Evolutionary conservation across 2,113 vertebrate genomes (phyloP).

Genomic region (Rousettus leschenaultii): DNA sequence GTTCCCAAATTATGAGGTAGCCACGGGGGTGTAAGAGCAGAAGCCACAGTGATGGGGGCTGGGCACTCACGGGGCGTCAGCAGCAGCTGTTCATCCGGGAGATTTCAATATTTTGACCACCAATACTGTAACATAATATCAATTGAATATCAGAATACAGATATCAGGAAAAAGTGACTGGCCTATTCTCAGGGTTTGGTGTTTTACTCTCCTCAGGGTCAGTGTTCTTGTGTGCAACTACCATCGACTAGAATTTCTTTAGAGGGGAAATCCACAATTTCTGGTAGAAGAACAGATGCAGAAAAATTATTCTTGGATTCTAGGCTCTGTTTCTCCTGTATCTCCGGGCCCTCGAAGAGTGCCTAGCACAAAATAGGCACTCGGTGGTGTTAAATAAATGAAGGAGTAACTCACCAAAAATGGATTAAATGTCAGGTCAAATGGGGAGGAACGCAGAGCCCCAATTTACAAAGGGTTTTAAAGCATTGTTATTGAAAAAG

Average conservation of each 20-base stretch:
- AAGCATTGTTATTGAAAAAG: neutral
- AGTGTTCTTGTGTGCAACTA: neutral
- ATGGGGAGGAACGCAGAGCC: neutral
- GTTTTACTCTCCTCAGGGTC: neutral
- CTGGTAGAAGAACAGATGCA: neutral
- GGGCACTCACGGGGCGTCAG: neutral
- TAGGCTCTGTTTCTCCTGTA: neutral
- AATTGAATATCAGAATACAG: neutral
- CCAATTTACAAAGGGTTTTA: neutral
- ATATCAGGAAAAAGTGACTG: neutral
- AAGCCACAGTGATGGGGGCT: neutral
- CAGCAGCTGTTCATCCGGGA: neutral
- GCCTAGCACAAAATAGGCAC: neutral
- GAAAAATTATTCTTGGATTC: neutral
- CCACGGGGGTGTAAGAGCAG: neutral
- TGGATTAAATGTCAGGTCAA: neutral
- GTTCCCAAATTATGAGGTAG: neutral
- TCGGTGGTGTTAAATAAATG: neutral
- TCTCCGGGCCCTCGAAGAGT: neutral
- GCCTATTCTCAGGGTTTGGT: neutral
- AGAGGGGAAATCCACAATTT: neutral
- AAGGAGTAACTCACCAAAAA: neutral
- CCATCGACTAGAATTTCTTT: neutral
- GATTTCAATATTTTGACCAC: neutral
- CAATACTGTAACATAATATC: neutral